Percentiles rank a stretch among this genome's conserved stretches.
phyloP scores from a whole-genome alignment of 2,888 invertebrate species.

The Scaptomyza caliginosa region DNA sequence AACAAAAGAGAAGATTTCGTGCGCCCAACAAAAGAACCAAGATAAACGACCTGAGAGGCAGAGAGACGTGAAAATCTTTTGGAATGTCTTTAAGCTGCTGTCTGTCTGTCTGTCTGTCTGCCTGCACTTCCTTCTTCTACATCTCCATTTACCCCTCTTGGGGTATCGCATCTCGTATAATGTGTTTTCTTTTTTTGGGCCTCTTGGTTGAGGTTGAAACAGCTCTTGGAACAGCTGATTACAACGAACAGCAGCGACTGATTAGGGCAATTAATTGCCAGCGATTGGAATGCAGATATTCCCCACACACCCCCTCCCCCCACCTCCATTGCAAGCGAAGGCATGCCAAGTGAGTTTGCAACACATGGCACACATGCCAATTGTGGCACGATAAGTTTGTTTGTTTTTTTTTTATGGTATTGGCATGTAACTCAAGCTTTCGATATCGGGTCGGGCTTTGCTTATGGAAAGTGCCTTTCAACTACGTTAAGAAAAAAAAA shows the following conservation, averaged over 20 bases:
- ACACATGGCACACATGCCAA: constrained; percentile 59
- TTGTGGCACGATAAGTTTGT: constrained; percentile 24
- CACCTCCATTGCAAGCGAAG: too few relatives aligned
- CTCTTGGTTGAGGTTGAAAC: too few relatives aligned
- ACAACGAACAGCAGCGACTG: constrained; percentile 62
- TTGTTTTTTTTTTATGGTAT: constrained; percentile 27
- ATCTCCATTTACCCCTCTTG: constrained; percentile 3
- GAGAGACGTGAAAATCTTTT: constrained; percentile 16
- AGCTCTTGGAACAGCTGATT: constrained; percentile 74
- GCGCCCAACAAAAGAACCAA: constrained; percentile 63
- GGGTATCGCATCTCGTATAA: constrained; percentile 40
- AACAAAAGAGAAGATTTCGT: constrained; percentile 77
- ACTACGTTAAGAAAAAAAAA: too few relatives aligned
- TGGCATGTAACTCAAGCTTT: constrained; percentile 8
- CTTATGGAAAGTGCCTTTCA: background rate
- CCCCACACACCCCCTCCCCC: too few relatives aligned
- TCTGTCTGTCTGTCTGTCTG: background rate
- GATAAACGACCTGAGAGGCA: constrained; percentile 12
- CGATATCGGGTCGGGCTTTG: background rate
- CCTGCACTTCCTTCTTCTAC: background rate
- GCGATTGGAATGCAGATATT: constrained; percentile 57
- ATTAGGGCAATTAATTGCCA: constrained; percentile 77
- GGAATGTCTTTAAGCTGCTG: constrained; percentile 57
- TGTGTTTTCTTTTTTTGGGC: constrained; percentile 17
- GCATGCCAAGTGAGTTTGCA: constrained; percentile 37